Evolutionary conservation across 2,797 vertebrate genomes (phyloP), one percentile per base, ranked within the genome.

Genomic region (Oreonectes daqikongensis): DNA sequence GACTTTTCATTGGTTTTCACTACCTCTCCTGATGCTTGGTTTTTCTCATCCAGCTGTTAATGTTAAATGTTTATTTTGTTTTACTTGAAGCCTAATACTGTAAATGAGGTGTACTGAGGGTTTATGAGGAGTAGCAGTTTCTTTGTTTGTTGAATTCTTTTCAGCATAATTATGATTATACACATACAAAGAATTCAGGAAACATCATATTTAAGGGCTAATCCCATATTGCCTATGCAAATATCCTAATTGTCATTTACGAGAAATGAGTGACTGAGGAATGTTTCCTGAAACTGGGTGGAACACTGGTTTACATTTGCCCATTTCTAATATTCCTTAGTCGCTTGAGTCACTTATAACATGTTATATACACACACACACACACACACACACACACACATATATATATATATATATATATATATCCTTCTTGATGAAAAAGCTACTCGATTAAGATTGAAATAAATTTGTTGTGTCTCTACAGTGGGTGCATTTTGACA

Each of bases 141-240:
- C 79, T 72, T 86, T 86, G 52, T 68, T 90, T 92, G 77, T 84
- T 90, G 76, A 88, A 83, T 90, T 91, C 85, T 92, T 86, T 90
- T 91, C 82, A 91, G 88, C 88, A 89, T 86, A 92, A 90, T 86
- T 92, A 91, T 87, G 91, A 90, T 42, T 85, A 92, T 90, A 69
- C 90, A 89, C 89, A 91, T 88, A 87, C 87, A 87, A 90, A 95
- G 93, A 95, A 95, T 97, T 99, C 97, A 99, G 97, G 97, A 98
- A 93, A 95, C 92, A 91, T 90, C 92, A 90, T 92, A 94, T 95
- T 93, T 96, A 96, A 97, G 97, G 97, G 97, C 98, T 93, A 99
- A 96, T 96, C 94, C 94, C 93, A 95, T 96, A 95, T 94, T 98
- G 97, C 96, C 96, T 99, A 99, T 99, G 97, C 97, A 99, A 99